A percentile compares a stretch with the other conserved stretches of the same genome.
Evolutionary conservation across 2,113 vertebrate genomes (phyloP).

Genomic region (Nesoenas mayeri): DNA sequence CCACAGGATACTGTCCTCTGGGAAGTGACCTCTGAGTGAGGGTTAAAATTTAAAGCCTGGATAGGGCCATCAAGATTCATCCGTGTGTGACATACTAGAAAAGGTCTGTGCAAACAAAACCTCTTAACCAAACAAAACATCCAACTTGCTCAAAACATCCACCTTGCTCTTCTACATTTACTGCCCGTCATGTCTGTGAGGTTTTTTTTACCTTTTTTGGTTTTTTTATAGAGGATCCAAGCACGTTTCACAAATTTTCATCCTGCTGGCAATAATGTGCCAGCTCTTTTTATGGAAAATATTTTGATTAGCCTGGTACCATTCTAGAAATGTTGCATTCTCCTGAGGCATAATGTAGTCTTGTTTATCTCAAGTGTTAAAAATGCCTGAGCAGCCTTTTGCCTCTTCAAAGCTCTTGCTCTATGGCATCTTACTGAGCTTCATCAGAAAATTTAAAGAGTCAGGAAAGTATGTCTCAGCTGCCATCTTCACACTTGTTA

Average conservation of each 20-base stretch:
- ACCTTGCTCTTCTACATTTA: not conserved
- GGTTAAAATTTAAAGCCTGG: constrained; percentile 24
- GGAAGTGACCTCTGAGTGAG: not conserved
- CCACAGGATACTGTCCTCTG: not conserved
- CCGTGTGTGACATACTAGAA: not conserved
- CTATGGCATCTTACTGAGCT: not conserved
- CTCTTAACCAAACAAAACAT: not conserved
- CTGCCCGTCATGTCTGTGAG: not conserved
- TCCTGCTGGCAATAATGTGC: constrained; percentile 25
- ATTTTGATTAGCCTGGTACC: constrained; percentile 14
- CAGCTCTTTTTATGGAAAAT: constrained; percentile 14
- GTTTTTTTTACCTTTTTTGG: not conserved
- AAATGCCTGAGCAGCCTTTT: not conserved
- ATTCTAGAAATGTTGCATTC: not conserved
- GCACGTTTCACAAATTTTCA: not conserved
- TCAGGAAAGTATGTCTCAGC: not conserved
- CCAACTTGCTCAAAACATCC: not conserved
- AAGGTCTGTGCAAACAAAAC: not conserved
- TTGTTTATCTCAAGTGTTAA: constrained; percentile 30
- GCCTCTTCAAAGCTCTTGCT: not conserved
- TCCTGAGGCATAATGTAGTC: not conserved
- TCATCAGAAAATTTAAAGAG: not conserved
- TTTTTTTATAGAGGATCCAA: not conserved
- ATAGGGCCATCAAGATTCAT: not conserved
- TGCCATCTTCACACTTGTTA: not conserved